Conservation (phyloP, 2,113 vertebrate genomes). For the Thryonomys swinderianus region DNA sequence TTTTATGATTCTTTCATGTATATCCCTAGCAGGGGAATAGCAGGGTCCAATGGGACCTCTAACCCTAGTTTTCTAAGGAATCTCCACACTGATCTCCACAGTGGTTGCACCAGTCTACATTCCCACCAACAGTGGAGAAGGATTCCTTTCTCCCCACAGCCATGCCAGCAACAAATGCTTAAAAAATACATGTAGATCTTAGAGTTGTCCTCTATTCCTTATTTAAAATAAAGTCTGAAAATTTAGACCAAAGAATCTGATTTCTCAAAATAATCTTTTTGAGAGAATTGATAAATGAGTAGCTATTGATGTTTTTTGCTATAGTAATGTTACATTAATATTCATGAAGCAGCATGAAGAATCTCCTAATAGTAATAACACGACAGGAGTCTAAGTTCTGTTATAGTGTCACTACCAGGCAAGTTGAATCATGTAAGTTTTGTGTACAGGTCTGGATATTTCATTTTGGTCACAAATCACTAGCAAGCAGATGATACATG, state of each 20-base stretch:
- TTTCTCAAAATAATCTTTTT: neutral
- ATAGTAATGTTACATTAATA: neutral
- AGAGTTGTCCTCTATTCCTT: neutral
- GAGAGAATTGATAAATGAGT: neutral
- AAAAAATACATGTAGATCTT: neutral
- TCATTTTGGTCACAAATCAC: neutral
- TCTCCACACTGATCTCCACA: no score
- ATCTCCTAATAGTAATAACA: neutral
- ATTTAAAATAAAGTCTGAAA: neutral
- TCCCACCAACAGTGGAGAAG: no score
- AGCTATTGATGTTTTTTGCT: neutral
- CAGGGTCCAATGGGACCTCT: no score
- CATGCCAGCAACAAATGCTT: no score
- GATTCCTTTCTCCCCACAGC: no score
- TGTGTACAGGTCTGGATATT: neutral
- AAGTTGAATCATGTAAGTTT: conserved; percentile 33
- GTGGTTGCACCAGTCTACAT: no score
- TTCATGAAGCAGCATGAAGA: neutral
- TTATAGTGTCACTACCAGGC: neutral
- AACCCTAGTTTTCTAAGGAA: no score
- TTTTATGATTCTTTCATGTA: no score
- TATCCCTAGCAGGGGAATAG: no score
- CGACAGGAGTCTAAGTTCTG: neutral
- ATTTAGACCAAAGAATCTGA: neutral
- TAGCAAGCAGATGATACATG: neutral